Evolutionary conservation across 2,113 vertebrate genomes (phyloP).

Genomic region (Pagrus major): DNA sequence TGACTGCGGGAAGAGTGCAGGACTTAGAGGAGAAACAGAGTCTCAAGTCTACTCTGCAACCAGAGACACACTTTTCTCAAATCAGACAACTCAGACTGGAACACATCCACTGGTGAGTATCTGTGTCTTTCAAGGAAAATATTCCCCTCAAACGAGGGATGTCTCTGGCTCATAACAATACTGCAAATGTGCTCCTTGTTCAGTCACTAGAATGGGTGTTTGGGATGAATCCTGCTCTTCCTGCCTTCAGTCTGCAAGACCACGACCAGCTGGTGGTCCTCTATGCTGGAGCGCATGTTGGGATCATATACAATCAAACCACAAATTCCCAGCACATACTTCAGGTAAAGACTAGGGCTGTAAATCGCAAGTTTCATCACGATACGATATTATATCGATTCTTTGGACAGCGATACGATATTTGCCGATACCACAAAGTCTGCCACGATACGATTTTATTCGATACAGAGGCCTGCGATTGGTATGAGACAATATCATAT

Average conservation of each 20-base stretch:
- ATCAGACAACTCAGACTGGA: constrained; percentile 20
- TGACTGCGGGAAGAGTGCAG: neutral
- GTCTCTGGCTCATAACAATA: neutral
- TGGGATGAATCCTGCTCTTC: constrained; percentile 88
- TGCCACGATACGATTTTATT: too few relatives aligned
- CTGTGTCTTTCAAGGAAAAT: neutral
- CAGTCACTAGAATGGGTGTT: constrained; percentile 89
- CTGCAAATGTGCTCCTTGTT: constrained; percentile 11
- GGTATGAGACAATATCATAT: too few relatives aligned
- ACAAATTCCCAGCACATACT: constrained; percentile 86
- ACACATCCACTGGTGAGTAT: constrained; percentile 85
- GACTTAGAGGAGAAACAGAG: neutral
- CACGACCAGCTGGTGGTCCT: constrained; percentile 84
- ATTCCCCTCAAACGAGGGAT: neutral
- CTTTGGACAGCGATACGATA: too few relatives aligned
- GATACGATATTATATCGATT: too few relatives aligned
- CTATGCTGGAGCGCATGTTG: constrained; percentile 84
- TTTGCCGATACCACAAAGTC: too few relatives aligned
- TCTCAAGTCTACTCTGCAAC: constrained; percentile 84
- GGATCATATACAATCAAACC: constrained; percentile 86
- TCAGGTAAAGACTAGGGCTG: too few relatives aligned
- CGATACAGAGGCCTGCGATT: too few relatives aligned
- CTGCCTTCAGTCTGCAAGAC: constrained; percentile 88
- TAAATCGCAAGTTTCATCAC: too few relatives aligned
- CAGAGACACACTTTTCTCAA: constrained; percentile 73